Conservation (phyloP, 2,113 vertebrate genomes). For the Scomber colias region DNA sequence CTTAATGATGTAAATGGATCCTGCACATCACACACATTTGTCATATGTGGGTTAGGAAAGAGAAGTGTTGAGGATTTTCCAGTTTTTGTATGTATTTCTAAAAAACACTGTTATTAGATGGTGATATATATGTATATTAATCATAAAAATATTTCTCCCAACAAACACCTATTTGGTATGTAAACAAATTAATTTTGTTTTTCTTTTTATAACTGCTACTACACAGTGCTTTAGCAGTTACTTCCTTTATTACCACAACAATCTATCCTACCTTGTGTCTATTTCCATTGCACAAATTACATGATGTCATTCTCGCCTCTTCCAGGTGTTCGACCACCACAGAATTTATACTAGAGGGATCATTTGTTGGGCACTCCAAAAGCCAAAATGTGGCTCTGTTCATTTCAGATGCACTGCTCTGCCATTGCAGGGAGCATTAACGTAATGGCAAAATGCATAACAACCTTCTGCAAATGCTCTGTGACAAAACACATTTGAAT, state of each 20-base stretch:
- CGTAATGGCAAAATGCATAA: slow-evolving; percentile 27
- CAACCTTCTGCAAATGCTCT: slow-evolving; percentile 3
- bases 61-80: background rate
- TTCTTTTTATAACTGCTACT: background rate
- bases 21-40: slow-evolving; percentile 12
- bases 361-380: slow-evolving; percentile 12
- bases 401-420: background rate
- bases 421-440: slow-evolving; percentile 1
- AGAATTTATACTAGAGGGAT: background rate
- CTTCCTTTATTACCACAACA: slow-evolving; percentile 5
- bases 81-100: background rate
- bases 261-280: background rate
- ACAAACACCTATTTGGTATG: background rate
- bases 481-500: slow-evolving; percentile 30
- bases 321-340: background rate
- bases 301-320: background rate
- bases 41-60: background rate
- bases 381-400: background rate
- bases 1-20: slow-evolving; percentile 7
- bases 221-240: background rate
- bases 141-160: background rate
- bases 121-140: too few relatives aligned
- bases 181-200: background rate
- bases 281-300: slow-evolving; percentile 12
- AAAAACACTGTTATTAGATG: background rate